A percentile compares a stretch with the other conserved stretches of the same genome.
These are phyloP conservation scores for Xenopus petersii DNA, from an alignment of 2,797 vertebrate genomes.

Conservation along the genomic window DNA sequence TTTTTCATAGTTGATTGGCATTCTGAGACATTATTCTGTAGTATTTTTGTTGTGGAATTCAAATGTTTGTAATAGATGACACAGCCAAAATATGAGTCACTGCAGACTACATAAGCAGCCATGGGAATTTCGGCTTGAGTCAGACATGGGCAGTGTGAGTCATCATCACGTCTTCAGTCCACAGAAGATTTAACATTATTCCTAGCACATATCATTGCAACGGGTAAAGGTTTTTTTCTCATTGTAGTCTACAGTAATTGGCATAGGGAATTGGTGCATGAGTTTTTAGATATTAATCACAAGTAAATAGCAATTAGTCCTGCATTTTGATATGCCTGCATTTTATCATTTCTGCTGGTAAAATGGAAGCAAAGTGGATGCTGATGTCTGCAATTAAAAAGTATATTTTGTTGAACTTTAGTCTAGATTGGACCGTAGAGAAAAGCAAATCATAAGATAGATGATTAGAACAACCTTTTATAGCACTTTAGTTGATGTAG, in stretches of 20 bases:
- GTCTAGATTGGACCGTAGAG: no score
- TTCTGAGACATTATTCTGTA: neutral
- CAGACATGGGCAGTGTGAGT: conserved; percentile 21
- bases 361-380: neutral
- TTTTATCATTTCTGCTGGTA: neutral
- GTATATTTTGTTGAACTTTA: no score
- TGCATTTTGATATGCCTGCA: neutral
- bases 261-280: neutral
- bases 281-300: neutral
- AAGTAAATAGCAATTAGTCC: conserved; percentile 11
- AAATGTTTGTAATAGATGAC: conserved; percentile 13
- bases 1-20: neutral
- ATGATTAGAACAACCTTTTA: no score
- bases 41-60: neutral
- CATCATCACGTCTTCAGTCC: conserved; percentile 20
- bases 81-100: conserved; percentile 31
- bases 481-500: no score
- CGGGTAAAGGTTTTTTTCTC: neutral
- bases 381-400: no score
- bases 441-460: no score
- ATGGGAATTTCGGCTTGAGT: conserved; percentile 27
- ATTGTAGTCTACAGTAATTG: neutral
- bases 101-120: conserved; percentile 15
- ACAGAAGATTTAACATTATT: neutral
- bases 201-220: conserved; percentile 7